These are phyloP conservation scores for Trachops cirrhosus DNA, from an alignment of 2,797 vertebrate genomes.

Conservation along the genomic window DNA sequence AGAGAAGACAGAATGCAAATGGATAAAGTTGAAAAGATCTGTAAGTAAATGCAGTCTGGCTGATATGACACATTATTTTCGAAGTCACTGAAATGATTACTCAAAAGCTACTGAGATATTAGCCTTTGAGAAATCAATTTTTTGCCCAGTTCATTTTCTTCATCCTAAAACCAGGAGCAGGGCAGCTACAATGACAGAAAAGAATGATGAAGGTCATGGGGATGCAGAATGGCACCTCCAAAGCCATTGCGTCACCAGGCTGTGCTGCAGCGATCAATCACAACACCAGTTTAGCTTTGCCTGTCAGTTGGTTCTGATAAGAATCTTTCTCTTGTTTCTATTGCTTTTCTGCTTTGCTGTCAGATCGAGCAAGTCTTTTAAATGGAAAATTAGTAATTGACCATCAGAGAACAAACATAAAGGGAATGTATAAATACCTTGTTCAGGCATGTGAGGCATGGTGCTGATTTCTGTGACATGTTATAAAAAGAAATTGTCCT, in stretches of 20 bases:
- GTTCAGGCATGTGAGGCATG: neutral
- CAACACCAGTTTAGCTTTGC: neutral
- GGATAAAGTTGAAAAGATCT: neutral
- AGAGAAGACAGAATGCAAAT: conserved; percentile 1
- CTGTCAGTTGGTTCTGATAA: neutral
- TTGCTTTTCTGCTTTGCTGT: neutral
- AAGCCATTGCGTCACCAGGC: neutral
- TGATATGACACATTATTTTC: conserved; percentile 14
- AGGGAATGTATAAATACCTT: neutral
- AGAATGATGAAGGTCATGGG: too few species aligned
- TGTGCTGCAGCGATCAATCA: neutral
- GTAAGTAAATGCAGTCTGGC: neutral
- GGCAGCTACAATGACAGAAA: neutral
- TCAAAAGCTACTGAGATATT: neutral
- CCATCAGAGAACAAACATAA: neutral
- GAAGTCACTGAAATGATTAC: neutral
- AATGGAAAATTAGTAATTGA: neutral
- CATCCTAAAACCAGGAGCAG: neutral
- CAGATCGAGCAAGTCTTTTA: neutral
- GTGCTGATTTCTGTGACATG: neutral
- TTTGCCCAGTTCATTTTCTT: neutral
- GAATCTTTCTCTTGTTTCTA: neutral
- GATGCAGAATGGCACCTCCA: neutral
- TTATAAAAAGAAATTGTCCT: neutral
- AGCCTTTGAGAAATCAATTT: neutral